A percentile compares a stretch with the other conserved stretches of the same genome.
Evolutionary conservation across 2,888 invertebrate species (phyloP).

Genomic region (Archaeoteleia sp.): DNA sequence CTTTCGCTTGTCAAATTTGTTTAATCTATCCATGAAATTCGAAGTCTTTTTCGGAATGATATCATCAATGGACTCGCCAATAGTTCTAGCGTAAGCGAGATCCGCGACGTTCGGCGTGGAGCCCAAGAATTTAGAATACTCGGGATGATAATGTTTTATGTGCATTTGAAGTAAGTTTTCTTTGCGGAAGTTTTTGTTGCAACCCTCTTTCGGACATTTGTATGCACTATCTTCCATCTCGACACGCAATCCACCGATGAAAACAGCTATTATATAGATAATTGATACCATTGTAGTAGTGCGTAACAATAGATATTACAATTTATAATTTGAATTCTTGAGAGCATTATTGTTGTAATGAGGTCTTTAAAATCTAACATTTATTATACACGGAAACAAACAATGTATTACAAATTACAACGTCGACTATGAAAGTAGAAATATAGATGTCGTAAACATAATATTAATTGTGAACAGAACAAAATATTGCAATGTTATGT

Average conservation of each 20-base stretch:
- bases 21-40: slow-evolving; percentile 74
- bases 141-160: slow-evolving; percentile 94
- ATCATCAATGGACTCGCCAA: slow-evolving; percentile 78
- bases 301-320: no score
- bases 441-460: no score
- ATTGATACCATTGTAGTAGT: slow-evolving; percentile 13
- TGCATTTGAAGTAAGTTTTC: slow-evolving; percentile 94
- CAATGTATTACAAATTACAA: no score
- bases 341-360: no score
- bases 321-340: no score
- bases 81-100: slow-evolving; percentile 87
- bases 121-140: slow-evolving; percentile 84
- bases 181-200: slow-evolving; percentile 92
- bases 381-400: no score
- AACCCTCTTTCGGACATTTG: slow-evolving; percentile 87
- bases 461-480: no score
- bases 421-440: no score
- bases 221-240: slow-evolving; percentile 82
- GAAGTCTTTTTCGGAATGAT: slow-evolving; percentile 68
- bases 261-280: slow-evolving; percentile 61
- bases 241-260: slow-evolving; percentile 75
- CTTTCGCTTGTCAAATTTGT: slow-evolving; percentile 67
- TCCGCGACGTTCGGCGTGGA: slow-evolving; percentile 91
- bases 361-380: no score
- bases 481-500: no score